Evolutionary conservation across 2,888 invertebrate species (phyloP).

Genomic region (Papilio elwesi): DNA sequence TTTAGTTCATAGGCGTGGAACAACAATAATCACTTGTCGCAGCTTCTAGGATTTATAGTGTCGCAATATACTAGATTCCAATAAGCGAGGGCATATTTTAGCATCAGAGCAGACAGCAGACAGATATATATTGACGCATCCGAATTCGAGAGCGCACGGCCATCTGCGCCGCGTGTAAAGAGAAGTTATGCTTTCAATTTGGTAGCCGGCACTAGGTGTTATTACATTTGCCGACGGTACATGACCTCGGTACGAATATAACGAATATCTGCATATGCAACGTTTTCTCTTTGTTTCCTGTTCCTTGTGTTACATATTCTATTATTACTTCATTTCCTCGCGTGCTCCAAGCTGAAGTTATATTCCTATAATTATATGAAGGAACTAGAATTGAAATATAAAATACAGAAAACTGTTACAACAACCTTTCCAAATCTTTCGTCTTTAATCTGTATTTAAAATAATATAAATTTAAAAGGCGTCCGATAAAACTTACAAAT

Average conservation of each 20-base stretch:
- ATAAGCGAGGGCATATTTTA: slow-evolving; percentile 46
- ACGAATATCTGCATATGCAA: slow-evolving; percentile 26
- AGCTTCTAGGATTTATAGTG: slow-evolving; percentile 34
- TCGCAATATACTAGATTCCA: slow-evolving; percentile 43
- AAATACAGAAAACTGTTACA: too few relatives aligned
- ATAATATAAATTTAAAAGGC: too few relatives aligned
- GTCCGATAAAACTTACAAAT: too few relatives aligned
- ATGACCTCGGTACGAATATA: slow-evolving; percentile 19
- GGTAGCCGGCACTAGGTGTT: slow-evolving; percentile 45
- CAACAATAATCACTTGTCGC: slow-evolving; percentile 10
- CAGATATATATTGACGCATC: slow-evolving; percentile 44
- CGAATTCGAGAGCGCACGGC: slow-evolving; percentile 51
- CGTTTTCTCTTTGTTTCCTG: slow-evolving; percentile 22
- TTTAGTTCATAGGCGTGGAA: too few relatives aligned
- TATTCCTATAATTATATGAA: too few relatives aligned
- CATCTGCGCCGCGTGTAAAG: slow-evolving; percentile 61
- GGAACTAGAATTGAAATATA: too few relatives aligned
- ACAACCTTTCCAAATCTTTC: too few relatives aligned
- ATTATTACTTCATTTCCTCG: slow-evolving; percentile 32
- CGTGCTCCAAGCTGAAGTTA: not conserved
- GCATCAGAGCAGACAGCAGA: slow-evolving; percentile 42
- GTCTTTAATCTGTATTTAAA: too few relatives aligned
- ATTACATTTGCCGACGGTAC: slow-evolving; percentile 29
- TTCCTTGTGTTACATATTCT: slow-evolving; percentile 30
- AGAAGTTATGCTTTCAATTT: slow-evolving; percentile 70